These are phyloP conservation scores for Propsilocerus akamusi DNA, from an alignment of 1,140 invertebrate species.

Conservation along the genomic window DNA sequence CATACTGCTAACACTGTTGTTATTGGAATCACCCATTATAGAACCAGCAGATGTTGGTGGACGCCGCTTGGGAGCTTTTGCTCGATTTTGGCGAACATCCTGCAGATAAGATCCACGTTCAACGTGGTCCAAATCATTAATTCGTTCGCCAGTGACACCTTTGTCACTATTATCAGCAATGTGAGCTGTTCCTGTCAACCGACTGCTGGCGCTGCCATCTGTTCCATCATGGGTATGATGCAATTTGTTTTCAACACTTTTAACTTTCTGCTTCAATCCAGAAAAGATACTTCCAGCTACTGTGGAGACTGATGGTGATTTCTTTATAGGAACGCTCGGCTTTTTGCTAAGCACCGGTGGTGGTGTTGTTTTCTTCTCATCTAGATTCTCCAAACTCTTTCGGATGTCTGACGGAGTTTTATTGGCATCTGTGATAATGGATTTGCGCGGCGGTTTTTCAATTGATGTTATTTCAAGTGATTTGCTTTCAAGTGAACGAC, in stretches of 20 bases:
- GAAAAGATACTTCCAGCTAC: slow-evolving; percentile 31
- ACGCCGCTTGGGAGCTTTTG: slow-evolving; percentile 30
- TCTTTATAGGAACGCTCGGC: slow-evolving; percentile 38
- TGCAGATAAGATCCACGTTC: slow-evolving; percentile 36
- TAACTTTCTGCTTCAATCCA: slow-evolving; percentile 36
- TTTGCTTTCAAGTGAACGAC: slow-evolving; percentile 29
- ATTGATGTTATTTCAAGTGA: slow-evolving; percentile 19
- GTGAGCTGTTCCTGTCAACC: slow-evolving; percentile 5
- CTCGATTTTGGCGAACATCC: slow-evolving; percentile 38
- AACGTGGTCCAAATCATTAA: slow-evolving; percentile 36
- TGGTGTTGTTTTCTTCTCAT: slow-evolving; percentile 19
- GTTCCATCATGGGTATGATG: slow-evolving; percentile 16
- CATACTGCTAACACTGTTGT: slow-evolving; percentile 18
- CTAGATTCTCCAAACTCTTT: slow-evolving; percentile 21
- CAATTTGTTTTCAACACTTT: slow-evolving; percentile 22
- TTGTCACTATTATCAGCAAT: slow-evolving; percentile 6
- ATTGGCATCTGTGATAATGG: slow-evolving; percentile 4
- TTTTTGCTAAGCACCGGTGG: slow-evolving; percentile 31
- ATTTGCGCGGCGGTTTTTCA: slow-evolving; percentile 10
- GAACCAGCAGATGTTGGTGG: slow-evolving; percentile 29
- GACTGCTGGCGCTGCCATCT: slow-evolving; percentile 18
- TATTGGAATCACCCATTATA: slow-evolving; percentile 20
- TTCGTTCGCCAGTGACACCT: slow-evolving; percentile 4
- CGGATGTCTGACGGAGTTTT: slow-evolving; percentile 12
- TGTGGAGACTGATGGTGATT: slow-evolving; percentile 33